A percentile compares a stretch with the other conserved stretches of the same genome.
phyloP scores from a whole-genome alignment of 2,113 vertebrate genomes.

The Miniopterus natalensis region DNA sequence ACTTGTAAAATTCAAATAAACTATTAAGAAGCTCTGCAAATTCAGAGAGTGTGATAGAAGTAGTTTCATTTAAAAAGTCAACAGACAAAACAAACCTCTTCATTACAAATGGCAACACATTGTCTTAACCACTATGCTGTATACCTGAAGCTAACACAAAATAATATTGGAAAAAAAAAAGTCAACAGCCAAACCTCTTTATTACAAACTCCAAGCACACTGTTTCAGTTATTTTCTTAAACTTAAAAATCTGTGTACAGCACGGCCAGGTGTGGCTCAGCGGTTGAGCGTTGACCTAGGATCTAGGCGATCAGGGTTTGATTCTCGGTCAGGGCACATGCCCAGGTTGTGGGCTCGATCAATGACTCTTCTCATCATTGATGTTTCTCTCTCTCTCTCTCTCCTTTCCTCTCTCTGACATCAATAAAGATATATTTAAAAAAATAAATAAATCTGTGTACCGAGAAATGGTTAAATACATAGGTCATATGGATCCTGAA shows the following conservation, averaged over 20 bases:
- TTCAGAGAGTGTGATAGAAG: not conserved
- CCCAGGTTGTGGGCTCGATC: too few species aligned
- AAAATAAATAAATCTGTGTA: not conserved
- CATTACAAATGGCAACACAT: not conserved
- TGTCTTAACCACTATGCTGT: not conserved
- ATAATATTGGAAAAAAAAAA: not conserved
- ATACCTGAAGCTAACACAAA: not conserved
- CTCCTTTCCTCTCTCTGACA: too few species aligned
- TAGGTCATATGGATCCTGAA: not conserved
- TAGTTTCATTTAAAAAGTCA: slow-evolving; percentile 19
- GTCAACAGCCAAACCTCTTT: not conserved
- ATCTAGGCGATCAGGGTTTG: too few species aligned
- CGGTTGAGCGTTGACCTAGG: too few species aligned
- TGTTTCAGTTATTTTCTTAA: not conserved
- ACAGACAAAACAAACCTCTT: not conserved
- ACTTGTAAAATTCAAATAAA: not conserved
- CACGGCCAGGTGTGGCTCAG: too few species aligned
- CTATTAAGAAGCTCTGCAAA: slow-evolving; percentile 9
- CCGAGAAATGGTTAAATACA: not conserved
- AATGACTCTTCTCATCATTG: too few species aligned
- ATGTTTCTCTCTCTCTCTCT: too few species aligned
- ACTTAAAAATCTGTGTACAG: not conserved
- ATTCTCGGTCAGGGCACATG: too few species aligned
- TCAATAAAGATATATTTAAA: too few species aligned
- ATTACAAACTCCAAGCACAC: not conserved